A percentile compares a stretch with the other conserved stretches of the same genome.
Conservation (phyloP, 2,113 vertebrate species). For the Tragelaphus strepsiceros region DNA sequence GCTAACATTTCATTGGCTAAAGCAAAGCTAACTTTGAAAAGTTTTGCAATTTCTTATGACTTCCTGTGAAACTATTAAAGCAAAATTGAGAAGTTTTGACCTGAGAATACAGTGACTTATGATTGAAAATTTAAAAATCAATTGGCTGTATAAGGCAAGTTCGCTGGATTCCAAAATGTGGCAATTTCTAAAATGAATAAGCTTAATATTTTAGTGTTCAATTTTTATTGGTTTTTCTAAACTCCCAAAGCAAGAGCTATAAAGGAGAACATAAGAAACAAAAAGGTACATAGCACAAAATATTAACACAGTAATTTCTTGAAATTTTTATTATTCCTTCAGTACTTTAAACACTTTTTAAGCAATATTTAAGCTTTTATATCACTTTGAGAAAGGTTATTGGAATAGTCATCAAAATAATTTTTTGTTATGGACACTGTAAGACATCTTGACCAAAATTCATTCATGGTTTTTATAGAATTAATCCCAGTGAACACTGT, state of each 20-base stretch:
- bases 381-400: not conserved
- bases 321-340: conserved; percentile 27
- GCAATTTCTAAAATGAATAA: conserved; percentile 56
- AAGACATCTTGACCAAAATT: conserved; percentile 39
- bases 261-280: conserved; percentile 37
- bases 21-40: not conserved
- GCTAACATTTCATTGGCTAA: not conserved
- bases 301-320: conserved; percentile 63
- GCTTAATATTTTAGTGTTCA: conserved; percentile 39
- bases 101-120: not conserved
- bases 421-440: not conserved
- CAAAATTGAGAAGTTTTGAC: not conserved
- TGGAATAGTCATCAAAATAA: not conserved
- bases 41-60: not conserved
- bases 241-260: conserved; percentile 28
- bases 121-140: conserved; percentile 40
- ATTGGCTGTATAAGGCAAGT: not conserved
- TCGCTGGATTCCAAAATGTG: conserved; percentile 33
- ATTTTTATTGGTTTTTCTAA: conserved; percentile 53
- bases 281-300: conserved; percentile 33
- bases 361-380: conserved; percentile 25
- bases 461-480: conserved; percentile 6
- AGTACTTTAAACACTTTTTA: not conserved
- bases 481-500: not conserved
- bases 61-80: not conserved